These are phyloP conservation scores for Drosophila limbata DNA, from an alignment of 2,888 invertebrate species.

Conservation along the genomic window DNA sequence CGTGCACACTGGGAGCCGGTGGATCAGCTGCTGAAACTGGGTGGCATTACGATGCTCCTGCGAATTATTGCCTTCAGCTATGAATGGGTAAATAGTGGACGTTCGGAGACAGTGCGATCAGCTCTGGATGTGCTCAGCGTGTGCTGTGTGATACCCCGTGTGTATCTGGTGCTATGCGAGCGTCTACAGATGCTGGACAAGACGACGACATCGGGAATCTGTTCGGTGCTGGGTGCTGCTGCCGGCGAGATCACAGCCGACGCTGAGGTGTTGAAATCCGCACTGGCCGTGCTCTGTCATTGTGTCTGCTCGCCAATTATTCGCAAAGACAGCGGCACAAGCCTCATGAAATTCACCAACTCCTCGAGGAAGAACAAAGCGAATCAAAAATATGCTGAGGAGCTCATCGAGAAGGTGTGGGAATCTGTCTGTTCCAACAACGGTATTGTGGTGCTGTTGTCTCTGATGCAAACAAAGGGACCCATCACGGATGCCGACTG, in stretches of 20 bases:
- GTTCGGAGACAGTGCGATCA: constrained; percentile 92
- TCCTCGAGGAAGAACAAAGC: constrained; percentile 86
- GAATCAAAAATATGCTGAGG: constrained; percentile 90
- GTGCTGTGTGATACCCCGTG: constrained; percentile 95
- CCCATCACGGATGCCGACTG: constrained; percentile 99
- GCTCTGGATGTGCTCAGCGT: constrained; percentile 95
- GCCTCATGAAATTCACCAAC: constrained; percentile 71
- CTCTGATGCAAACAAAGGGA: constrained; percentile 95
- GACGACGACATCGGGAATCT: constrained; percentile 91
- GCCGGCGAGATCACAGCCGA: constrained; percentile 96
- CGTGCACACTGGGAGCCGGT: constrained; percentile 95
- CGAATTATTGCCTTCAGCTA: constrained; percentile 95
- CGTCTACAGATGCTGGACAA: constrained; percentile 92
- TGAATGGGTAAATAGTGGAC: constrained; percentile 93
- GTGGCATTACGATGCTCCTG: constrained; percentile 92
- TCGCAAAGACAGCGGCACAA: constrained; percentile 72
- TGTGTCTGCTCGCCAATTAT: constrained; percentile 96
- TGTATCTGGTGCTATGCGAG: constrained; percentile 90
- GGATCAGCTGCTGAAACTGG: constrained; percentile 93
- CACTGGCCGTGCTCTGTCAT: constrained; percentile 95
- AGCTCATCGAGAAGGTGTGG: constrained; percentile 96
- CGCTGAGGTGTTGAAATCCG: constrained; percentile 96
- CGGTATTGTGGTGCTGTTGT: constrained; percentile 97
- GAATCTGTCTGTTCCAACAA: constrained; percentile 96
- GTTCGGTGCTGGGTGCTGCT: constrained; percentile 93